These are phyloP conservation scores for Tragelaphus strepsiceros DNA, from an alignment of 2,113 vertebrate species.

Conservation along the genomic window DNA sequence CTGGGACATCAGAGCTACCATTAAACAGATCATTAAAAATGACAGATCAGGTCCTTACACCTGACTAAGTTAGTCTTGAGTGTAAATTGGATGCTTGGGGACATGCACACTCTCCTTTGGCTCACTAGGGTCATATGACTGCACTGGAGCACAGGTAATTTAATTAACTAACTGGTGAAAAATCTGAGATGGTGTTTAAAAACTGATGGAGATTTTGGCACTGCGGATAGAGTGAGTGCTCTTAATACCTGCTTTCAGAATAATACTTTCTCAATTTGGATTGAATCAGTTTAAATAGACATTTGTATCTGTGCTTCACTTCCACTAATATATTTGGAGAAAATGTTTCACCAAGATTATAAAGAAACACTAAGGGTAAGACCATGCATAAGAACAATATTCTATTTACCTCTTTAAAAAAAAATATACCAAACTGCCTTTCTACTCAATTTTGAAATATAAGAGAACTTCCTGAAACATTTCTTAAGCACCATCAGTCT, in stretches of 20 bases:
- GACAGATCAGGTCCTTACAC: neutral
- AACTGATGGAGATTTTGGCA: neutral
- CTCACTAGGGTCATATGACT: neutral
- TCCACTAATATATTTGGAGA: constrained; percentile 70
- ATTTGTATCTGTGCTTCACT: constrained; percentile 49
- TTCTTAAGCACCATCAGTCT: neutral
- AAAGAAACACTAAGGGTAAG: constrained; percentile 64
- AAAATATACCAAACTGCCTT: constrained; percentile 19
- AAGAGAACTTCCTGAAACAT: constrained; percentile 18
- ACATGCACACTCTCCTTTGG: neutral
- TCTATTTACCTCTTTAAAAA: neutral
- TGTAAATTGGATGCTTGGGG: constrained; percentile 10
- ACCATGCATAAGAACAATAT: constrained; percentile 26
- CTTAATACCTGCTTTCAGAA: neutral
- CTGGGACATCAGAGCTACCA: constrained; percentile 9
- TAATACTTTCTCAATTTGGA: constrained; percentile 40
- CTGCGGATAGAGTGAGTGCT: neutral
- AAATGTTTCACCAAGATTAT: constrained; percentile 16
- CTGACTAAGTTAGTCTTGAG: constrained; percentile 5
- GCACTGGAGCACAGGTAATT: neutral
- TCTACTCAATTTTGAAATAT: constrained; percentile 19
- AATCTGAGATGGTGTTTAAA: neutral
- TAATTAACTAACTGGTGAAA: constrained; percentile 10
- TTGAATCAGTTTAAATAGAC: constrained; percentile 53
- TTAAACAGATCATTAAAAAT: constrained; percentile 55